These are phyloP conservation scores for Styela clava DNA, from an alignment of 23 tunicate genomes.

Conservation along the genomic window DNA sequence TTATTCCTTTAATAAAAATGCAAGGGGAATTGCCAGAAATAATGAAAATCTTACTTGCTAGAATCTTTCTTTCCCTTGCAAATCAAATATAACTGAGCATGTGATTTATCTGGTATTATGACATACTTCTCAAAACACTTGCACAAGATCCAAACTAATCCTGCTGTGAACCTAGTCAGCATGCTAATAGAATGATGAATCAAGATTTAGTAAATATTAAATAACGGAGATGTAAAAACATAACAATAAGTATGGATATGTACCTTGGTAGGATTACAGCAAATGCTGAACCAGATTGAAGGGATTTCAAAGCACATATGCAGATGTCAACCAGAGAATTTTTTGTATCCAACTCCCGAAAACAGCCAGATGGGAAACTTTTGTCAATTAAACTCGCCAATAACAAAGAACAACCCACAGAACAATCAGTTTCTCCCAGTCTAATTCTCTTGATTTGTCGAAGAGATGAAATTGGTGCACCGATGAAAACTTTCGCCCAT, in stretches of 20 bases:
- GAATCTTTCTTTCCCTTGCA: neutral
- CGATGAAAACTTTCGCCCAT: no score
- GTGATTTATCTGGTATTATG: neutral
- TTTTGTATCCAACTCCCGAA: neutral
- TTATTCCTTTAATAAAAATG: no score
- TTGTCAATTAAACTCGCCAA: neutral
- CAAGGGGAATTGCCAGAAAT: no score
- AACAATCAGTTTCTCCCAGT: neutral
- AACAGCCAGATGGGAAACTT: neutral
- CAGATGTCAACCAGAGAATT: neutral
- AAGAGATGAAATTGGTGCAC: neutral
- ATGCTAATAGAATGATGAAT: neutral
- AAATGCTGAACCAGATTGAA: neutral
- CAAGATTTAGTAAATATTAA: neutral
- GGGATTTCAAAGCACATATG: neutral
- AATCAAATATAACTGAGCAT: neutral
- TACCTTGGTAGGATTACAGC: constrained; percentile 15
- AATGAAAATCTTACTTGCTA: no score
- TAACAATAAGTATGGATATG: no score
- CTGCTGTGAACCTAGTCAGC: constrained; percentile 6
- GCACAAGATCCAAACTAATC: neutral
- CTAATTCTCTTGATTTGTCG: neutral
- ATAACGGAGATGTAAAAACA: neutral
- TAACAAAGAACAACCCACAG: neutral
- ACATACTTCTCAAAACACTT: neutral